Conservation (phyloP, 2,888 invertebrate species). For the Galerucella nymphaeae region DNA sequence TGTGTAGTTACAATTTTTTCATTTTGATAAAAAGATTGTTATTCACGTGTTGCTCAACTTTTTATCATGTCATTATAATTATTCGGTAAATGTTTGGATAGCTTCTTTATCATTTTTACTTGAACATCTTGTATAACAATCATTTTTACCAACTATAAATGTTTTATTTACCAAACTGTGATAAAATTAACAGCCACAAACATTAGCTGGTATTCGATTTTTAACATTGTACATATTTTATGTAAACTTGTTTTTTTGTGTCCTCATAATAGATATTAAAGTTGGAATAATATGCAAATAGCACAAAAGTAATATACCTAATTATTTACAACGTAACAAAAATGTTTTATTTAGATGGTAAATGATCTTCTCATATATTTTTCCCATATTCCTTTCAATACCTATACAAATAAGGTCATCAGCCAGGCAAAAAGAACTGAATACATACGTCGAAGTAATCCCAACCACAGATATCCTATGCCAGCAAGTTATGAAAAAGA, state of each 20-base stretch:
- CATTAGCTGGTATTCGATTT: slow-evolving; percentile 9
- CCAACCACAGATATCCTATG: no score
- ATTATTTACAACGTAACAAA: background rate
- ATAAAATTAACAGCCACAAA: slow-evolving; percentile 17
- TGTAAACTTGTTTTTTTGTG: slow-evolving; percentile 5
- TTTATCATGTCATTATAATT: no score
- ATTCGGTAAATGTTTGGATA: no score
- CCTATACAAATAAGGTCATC: no score
- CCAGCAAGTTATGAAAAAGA: no score
- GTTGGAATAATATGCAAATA: slow-evolving; percentile 1
- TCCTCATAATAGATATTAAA: slow-evolving; percentile 5
- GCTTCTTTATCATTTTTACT: background rate
- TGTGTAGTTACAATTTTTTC: no score
- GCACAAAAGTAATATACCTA: slow-evolving; percentile 17
- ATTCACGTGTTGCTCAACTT: no score
- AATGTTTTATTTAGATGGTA: background rate
- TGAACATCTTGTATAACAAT: background rate
- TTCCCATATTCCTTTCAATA: no score
- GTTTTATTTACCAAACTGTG: slow-evolving; percentile 18
- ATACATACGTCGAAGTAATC: no score
- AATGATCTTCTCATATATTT: no score
- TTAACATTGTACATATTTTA: slow-evolving; percentile 14
- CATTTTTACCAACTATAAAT: background rate
- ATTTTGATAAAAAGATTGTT: no score
- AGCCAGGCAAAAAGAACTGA: no score